Evolutionary conservation across 2,888 invertebrate genomes (phyloP).

Genomic region (Lymantria dispar): DNA sequence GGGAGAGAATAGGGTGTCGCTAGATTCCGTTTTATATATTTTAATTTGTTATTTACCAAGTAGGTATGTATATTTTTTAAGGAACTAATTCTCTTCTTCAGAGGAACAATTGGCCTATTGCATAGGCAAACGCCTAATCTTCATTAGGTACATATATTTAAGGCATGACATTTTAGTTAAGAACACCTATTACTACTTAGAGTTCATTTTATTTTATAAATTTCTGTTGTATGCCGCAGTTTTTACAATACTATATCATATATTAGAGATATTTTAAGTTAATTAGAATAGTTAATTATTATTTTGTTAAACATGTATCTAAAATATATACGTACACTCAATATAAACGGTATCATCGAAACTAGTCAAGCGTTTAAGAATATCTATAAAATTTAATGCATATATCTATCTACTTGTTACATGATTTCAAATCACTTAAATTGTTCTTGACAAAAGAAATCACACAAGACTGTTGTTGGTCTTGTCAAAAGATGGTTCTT

Average conservation of each 20-base stretch:
- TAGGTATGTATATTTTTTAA: conserved; percentile 12
- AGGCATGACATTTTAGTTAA: conserved; percentile 42
- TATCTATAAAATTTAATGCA: conserved; percentile 29
- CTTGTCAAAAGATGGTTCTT: conserved; percentile 20
- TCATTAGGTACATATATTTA: conserved; percentile 42
- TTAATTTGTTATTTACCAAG: not conserved
- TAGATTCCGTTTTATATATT: not conserved
- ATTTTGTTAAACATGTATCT: conserved; percentile 22
- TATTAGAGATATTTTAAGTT: conserved; percentile 16
- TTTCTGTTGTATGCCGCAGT: conserved; percentile 5
- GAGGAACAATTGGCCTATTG: conserved; percentile 65
- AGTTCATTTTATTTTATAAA: conserved; percentile 15
- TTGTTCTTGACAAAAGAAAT: conserved; percentile 27
- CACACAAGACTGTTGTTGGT: conserved; percentile 35
- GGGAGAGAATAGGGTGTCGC: conserved; percentile 39
- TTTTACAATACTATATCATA: conserved; percentile 1
- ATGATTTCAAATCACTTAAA: conserved; percentile 35
- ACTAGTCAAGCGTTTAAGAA: conserved; percentile 52
- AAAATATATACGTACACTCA: conserved; percentile 26
- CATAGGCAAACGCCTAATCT: conserved; percentile 47
- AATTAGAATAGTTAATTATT: conserved; percentile 20
- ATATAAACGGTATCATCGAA: conserved; percentile 52
- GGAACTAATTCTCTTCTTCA: conserved; percentile 45
- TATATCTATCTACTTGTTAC: conserved; percentile 24
- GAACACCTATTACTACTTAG: conserved; percentile 2